Conservation (phyloP, 2,888 invertebrate genomes). For the Tanytarsus gracilentus region DNA sequence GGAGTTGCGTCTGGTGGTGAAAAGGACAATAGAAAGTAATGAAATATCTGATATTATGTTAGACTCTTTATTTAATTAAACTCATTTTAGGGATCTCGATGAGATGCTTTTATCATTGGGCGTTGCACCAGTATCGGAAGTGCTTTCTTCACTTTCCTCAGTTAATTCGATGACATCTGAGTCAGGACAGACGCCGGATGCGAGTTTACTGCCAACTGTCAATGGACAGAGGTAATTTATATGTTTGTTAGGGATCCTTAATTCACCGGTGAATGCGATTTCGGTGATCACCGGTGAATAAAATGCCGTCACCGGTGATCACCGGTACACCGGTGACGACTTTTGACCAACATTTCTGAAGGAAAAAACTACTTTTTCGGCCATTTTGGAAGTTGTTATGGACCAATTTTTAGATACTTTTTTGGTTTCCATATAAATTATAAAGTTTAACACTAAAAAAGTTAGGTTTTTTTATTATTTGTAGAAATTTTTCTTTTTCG, state of each 20-base stretch:
- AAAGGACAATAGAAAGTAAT: slow-evolving; percentile 42
- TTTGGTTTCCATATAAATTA: too few relatives aligned
- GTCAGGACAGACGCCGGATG: slow-evolving; percentile 69
- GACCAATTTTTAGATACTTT: too few relatives aligned
- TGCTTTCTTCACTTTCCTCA: slow-evolving; percentile 72
- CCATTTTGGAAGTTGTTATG: too few relatives aligned
- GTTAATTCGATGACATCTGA: slow-evolving; percentile 73
- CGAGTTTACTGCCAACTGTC: slow-evolving; percentile 58
- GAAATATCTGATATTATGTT: slow-evolving; percentile 14
- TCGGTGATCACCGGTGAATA: too few relatives aligned
- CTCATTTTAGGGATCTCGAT: slow-evolving; percentile 56
- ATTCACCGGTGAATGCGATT: too few relatives aligned
- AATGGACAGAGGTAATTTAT: slow-evolving; percentile 38
- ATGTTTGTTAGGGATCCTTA: neutral
- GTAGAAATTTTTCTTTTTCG: neutral
- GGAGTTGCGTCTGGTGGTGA: slow-evolving; percentile 39
- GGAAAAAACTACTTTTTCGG: too few relatives aligned
- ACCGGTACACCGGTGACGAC: too few relatives aligned
- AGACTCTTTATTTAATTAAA: neutral
- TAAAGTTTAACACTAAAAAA: too few relatives aligned
- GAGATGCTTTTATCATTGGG: slow-evolving; percentile 80
- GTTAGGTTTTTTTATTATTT: too few relatives aligned
- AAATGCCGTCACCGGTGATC: too few relatives aligned
- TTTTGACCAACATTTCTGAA: too few relatives aligned
- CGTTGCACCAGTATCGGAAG: slow-evolving; percentile 80